A percentile compares a stretch with the other conserved stretches of the same genome.
These are phyloP conservation scores for Petrocephalus microphthalmus DNA, from an alignment of 2,113 vertebrate species.

Conservation along the genomic window DNA sequence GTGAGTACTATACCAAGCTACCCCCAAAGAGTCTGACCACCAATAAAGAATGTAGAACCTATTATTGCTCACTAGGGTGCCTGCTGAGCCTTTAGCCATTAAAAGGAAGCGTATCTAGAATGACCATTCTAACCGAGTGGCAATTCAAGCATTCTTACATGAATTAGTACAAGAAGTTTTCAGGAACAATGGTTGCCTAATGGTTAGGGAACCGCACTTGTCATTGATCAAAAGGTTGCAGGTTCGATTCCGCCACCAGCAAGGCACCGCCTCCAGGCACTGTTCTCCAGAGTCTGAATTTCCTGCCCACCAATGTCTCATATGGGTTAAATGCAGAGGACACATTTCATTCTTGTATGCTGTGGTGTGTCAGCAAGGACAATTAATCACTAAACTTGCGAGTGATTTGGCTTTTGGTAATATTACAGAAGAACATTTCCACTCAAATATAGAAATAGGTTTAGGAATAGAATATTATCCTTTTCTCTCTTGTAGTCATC, in stretches of 20 bases:
- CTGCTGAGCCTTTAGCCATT: not conserved
- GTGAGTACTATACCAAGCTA: conserved; percentile 51
- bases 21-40: not conserved
- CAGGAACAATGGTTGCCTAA: no score
- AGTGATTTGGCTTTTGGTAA: not conserved
- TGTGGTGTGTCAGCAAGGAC: no score
- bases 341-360: no score
- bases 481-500: not conserved
- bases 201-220: no score
- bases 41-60: not conserved
- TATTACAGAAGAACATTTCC: not conserved
- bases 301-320: no score
- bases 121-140: not conserved
- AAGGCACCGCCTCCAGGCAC: no score
- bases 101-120: not conserved
- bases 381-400: not conserved
- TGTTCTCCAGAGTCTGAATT: no score
- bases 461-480: not conserved
- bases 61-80: not conserved
- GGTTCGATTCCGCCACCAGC: no score
- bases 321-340: no score
- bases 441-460: not conserved
- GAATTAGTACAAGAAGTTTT: not conserved
- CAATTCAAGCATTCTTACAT: not conserved
- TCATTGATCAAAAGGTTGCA: no score